Percentiles rank a stretch among this genome's conserved stretches.
phyloP scores from a whole-genome alignment of 2,113 vertebrate species.

The Ifrita kowaldi region DNA sequence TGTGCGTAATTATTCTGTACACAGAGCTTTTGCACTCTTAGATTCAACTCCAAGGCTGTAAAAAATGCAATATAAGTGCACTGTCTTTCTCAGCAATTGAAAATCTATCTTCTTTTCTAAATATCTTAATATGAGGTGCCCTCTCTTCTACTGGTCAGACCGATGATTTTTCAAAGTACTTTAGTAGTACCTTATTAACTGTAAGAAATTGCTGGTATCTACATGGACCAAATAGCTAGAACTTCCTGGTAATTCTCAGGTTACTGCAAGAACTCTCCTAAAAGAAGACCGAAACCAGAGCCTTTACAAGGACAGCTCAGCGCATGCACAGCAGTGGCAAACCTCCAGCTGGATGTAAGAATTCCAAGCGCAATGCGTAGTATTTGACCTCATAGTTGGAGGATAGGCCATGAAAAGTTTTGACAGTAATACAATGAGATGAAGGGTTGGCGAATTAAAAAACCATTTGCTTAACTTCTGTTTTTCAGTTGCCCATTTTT shows the following conservation, averaged over 20 bases:
- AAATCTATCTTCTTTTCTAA: neutral
- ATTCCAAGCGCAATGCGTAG: neutral
- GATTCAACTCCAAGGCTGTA: accelerated
- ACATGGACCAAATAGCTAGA: neutral
- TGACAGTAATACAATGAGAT: neutral
- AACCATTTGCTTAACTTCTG: neutral
- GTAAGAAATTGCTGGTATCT: neutral
- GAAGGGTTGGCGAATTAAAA: neutral
- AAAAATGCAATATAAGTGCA: neutral
- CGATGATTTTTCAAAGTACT: neutral
- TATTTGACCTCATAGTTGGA: neutral
- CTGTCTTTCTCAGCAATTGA: neutral
- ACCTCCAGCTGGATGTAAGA: neutral
- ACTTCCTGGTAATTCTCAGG: neutral
- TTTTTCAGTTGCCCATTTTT: neutral
- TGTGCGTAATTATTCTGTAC: neutral
- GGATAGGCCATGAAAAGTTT: neutral
- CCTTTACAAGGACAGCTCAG: neutral
- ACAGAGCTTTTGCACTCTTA: neutral
- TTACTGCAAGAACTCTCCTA: neutral
- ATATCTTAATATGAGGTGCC: neutral
- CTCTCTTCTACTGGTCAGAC: neutral
- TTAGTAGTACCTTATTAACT: neutral
- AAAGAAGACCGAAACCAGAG: neutral
- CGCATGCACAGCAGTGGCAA: neutral